Conservation (phyloP, 2,797 vertebrate genomes). For the Atherinosoma microstoma region DNA sequence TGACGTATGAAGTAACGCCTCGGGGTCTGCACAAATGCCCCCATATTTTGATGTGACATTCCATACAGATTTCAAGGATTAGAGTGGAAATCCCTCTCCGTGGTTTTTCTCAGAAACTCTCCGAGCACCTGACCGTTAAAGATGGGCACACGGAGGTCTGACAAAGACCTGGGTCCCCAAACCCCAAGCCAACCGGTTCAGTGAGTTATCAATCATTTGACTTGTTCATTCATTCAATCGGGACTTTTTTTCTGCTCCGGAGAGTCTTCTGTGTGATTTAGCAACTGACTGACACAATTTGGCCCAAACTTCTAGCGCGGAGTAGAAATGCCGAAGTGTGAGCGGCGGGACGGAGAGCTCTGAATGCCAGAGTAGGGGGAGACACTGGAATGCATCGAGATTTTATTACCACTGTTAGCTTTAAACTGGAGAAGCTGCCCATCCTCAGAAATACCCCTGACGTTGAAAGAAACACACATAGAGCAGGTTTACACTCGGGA, state of each 20-base stretch:
- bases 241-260: conserved; percentile 30
- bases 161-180: neutral
- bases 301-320: conserved; percentile 38
- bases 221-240: conserved; percentile 10
- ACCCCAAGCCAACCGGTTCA: neutral
- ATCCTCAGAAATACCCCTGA: too few relatives aligned
- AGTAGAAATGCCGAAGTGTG: conserved; percentile 44
- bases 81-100: conserved; percentile 54
- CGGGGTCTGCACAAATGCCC: conserved; percentile 20
- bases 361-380: conserved; percentile 59
- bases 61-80: conserved; percentile 59
- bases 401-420: conserved; percentile 44
- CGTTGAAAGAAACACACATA: conserved; percentile 39
- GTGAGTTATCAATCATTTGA: conserved; percentile 2
- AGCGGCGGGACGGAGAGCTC: conserved; percentile 29
- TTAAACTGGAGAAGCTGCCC: neutral
- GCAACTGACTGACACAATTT: conserved; percentile 42
- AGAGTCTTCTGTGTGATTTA: conserved; percentile 44
- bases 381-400: conserved; percentile 62
- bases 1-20: neutral
- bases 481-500: conserved; percentile 37
- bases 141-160: conserved; percentile 5
- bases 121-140: conserved; percentile 36
- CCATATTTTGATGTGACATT: conserved; percentile 51
- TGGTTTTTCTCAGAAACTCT: conserved; percentile 47